These are phyloP conservation scores for Polia nebulosa DNA, from an alignment of 2,888 invertebrate species.

Conservation along the genomic window DNA sequence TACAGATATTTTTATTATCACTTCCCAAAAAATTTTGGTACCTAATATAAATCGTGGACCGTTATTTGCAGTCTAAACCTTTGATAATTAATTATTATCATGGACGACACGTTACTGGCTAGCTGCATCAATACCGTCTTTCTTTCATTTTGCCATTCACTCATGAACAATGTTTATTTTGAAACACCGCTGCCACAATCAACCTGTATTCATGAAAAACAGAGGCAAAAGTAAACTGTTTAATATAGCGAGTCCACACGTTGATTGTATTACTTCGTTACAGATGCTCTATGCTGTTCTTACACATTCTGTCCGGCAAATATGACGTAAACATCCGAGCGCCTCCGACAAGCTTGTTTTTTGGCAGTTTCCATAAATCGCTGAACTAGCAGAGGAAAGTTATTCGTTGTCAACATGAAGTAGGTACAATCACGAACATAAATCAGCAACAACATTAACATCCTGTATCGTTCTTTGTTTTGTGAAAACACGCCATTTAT, in stretches of 20 bases:
- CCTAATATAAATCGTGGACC: background rate
- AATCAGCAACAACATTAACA: constrained; percentile 69
- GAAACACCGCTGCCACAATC: constrained; percentile 23
- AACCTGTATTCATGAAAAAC: constrained; percentile 27
- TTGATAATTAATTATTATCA: background rate
- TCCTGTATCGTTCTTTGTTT: constrained; percentile 71
- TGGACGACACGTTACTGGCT: background rate
- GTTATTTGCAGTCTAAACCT: background rate
- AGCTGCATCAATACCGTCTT: background rate
- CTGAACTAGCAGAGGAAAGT: constrained; percentile 58
- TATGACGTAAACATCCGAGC: constrained; percentile 22
- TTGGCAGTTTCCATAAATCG: constrained; percentile 60
- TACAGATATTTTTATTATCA: background rate
- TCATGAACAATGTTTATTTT: constrained; percentile 22
- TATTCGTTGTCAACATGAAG: constrained; percentile 60
- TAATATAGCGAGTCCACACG: background rate
- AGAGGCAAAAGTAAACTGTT: constrained; percentile 15
- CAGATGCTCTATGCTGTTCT: constrained; percentile 15
- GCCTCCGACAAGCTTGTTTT: constrained; percentile 39
- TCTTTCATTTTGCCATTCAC: background rate
- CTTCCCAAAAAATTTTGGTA: background rate
- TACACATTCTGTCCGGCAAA: constrained; percentile 31
- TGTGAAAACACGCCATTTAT: constrained; percentile 69
- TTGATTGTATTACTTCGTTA: constrained; percentile 43
- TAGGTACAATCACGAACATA: constrained; percentile 64